Evolutionary conservation across 2,888 invertebrate species (phyloP).

Genomic region (Drosophila falleni): DNA sequence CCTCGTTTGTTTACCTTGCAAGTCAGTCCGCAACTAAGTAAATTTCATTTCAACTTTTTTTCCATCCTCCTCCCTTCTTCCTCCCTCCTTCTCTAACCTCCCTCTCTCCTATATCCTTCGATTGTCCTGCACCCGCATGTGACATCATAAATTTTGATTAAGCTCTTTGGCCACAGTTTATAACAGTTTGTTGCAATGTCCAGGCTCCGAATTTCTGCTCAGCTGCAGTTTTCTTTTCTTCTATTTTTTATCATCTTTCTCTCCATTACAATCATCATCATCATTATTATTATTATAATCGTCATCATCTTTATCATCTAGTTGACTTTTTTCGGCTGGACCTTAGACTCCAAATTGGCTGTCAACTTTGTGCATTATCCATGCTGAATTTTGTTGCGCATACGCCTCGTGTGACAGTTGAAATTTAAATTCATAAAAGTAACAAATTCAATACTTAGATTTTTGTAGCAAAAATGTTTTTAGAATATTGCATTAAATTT

Average conservation of each 20-base stretch:
- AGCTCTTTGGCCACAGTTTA: conserved; percentile 76
- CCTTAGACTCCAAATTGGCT: conserved; percentile 47
- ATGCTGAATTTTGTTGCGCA: conserved; percentile 30
- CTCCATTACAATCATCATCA: conserved; percentile 19
- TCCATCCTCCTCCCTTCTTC: neutral
- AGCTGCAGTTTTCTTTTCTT: neutral
- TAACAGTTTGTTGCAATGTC: conserved; percentile 63
- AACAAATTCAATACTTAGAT: no score
- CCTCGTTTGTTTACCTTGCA: conserved; percentile 58
- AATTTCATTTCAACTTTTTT: conserved; percentile 57
- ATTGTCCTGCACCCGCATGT: conserved; percentile 51
- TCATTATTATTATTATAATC: conserved; percentile 7
- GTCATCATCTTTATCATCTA: conserved; percentile 24
- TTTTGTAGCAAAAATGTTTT: no score
- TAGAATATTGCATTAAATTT: no score
- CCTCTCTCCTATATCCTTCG: neutral
- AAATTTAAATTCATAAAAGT: no score
- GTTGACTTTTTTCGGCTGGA: conserved; percentile 45
- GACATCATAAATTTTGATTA: conserved; percentile 77
- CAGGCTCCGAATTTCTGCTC: conserved; percentile 9
- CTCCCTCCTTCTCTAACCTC: no score
- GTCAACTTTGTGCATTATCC: conserved; percentile 54
- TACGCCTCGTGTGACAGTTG: conserved; percentile 26
- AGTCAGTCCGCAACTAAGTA: conserved; percentile 55
- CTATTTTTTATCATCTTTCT: neutral